Evolutionary conservation across 30 jellyfish, hydroid and myxozoan genomes (phyloP).

Genomic region (Chrysaora quinquecirrha): DNA sequence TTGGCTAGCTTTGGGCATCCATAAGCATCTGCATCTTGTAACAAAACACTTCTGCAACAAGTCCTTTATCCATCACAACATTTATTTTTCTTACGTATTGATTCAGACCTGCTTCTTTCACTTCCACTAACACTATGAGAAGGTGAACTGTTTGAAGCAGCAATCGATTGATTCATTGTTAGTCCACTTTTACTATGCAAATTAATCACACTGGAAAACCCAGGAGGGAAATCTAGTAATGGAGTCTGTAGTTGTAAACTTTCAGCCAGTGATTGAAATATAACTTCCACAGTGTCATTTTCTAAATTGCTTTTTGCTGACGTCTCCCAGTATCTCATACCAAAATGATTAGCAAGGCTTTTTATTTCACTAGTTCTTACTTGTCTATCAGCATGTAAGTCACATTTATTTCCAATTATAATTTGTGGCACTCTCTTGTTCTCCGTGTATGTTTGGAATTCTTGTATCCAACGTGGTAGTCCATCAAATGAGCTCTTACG

Average conservation of each 20-base stretch:
- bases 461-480: constrained; percentile 84
- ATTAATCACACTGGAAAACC: constrained; percentile 60
- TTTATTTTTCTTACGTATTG: constrained; percentile 1
- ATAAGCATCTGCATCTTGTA: too few species aligned
- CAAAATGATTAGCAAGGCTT: constrained; percentile 69
- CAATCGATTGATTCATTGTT: constrained; percentile 67
- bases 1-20: too few species aligned
- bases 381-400: constrained; percentile 92
- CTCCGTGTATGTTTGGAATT: constrained; percentile 52
- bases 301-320: constrained; percentile 96
- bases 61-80: constrained; percentile 26
- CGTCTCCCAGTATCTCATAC: constrained; percentile 92
- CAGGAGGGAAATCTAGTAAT: constrained; percentile 81
- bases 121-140: constrained; percentile 68
- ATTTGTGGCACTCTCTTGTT: constrained; percentile 68
- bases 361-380: constrained; percentile 85
- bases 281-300: constrained; percentile 77
- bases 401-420: constrained; percentile 92
- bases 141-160: constrained; percentile 59
- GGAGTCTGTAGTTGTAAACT: constrained; percentile 78
- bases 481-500: constrained; percentile 66
- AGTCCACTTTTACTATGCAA: constrained; percentile 57
- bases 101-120: constrained; percentile 14
- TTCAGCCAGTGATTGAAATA: constrained; percentile 84
- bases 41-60: too few species aligned